Conservation (phyloP, 23 tunicate genomes). For the Phallusia fumigata region DNA sequence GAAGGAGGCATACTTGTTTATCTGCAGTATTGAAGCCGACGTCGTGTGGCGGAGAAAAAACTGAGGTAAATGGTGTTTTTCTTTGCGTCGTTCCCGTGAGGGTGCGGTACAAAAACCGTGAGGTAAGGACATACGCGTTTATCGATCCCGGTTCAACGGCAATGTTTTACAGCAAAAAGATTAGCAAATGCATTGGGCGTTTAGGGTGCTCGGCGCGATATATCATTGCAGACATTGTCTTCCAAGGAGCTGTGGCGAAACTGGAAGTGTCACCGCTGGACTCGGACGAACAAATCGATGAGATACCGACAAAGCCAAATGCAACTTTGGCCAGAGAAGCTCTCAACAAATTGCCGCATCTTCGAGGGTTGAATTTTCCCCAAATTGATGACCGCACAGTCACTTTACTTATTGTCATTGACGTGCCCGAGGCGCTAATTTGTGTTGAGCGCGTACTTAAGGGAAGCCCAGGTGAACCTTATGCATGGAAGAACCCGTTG, state of each 20-base stretch:
- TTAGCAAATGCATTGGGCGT: conserved; percentile 7
- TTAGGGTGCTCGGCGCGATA: not conserved
- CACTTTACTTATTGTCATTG: conserved; percentile 19
- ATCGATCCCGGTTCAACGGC: conserved; percentile 12
- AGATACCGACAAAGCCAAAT: no score
- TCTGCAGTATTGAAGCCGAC: conserved; percentile 4
- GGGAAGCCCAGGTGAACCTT: not conserved
- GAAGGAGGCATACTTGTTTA: not conserved
- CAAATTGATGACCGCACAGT: conserved; percentile 5
- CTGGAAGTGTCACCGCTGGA: not conserved
- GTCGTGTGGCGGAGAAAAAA: not conserved
- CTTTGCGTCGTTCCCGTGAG: conserved; percentile 19
- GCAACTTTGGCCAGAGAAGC: no score
- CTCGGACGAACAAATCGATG: not conserved
- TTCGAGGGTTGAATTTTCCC: conserved; percentile 8
- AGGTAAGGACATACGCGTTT: conserved; percentile 17
- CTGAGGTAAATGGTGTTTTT: not conserved
- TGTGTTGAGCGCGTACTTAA: not conserved
- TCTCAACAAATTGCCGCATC: not conserved
- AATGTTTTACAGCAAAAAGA: conserved; percentile 15
- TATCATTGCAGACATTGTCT: not conserved
- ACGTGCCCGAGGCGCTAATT: conserved; percentile 22
- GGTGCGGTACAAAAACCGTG: not conserved
- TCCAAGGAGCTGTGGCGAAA: not conserved
- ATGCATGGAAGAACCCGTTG: conserved; percentile 12